Conservation (phyloP, 2,888 invertebrate genomes). For the Maniola hyperantus region DNA sequence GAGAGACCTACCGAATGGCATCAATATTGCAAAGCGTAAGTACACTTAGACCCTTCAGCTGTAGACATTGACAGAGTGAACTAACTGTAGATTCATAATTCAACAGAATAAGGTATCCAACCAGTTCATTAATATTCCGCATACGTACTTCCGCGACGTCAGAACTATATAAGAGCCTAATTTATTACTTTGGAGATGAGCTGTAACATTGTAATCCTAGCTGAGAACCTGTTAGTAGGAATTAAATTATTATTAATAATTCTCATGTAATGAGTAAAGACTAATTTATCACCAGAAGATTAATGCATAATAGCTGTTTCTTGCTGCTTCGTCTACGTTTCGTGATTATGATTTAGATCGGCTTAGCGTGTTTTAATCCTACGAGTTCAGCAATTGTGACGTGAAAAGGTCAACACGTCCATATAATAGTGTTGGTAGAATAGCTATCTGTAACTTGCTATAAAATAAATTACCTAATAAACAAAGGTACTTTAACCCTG, state of each 20-base stretch:
- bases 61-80: too few species aligned
- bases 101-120: not conserved
- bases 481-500: too few species aligned
- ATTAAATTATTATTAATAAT: not conserved
- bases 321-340: too few species aligned
- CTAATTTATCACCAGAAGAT: too few species aligned
- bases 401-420: too few species aligned
- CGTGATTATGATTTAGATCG: too few species aligned
- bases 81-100: not conserved
- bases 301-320: too few species aligned
- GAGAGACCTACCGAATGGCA: conserved; percentile 85
- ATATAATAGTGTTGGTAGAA: too few species aligned
- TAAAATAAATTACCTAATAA: too few species aligned
- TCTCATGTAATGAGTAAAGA: not conserved
- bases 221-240: not conserved
- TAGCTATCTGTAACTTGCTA: too few species aligned
- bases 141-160: not conserved
- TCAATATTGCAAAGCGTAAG: conserved; percentile 85
- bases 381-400: too few species aligned
- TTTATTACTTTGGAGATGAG: conserved; percentile 7
- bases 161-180: not conserved
- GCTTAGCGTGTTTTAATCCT: too few species aligned
- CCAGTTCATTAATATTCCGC: not conserved
- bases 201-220: not conserved
- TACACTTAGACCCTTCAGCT: conserved; percentile 42